Percentiles rank a stretch among this genome's conserved stretches.
Conservation (phyloP, 1,140 invertebrate species). For the Tenebrio molitor region DNA sequence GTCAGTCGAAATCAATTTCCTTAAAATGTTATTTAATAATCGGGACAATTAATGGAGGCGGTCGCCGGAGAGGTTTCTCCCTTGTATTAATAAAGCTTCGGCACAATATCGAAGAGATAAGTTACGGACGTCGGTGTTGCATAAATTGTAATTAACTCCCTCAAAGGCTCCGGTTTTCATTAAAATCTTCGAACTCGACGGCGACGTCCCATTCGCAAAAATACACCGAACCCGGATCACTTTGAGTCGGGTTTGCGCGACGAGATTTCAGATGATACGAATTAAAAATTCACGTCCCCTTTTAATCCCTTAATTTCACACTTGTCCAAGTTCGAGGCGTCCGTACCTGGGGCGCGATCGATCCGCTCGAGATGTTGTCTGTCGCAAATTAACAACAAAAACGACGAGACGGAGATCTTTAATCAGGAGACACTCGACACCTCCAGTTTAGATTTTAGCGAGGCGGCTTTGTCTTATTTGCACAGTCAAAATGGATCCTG, state of each 20-base stretch:
- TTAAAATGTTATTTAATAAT: constrained; percentile 10
- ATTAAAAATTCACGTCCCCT: not conserved
- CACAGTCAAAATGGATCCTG: not conserved
- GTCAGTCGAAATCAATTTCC: constrained; percentile 6
- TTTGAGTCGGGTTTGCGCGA: not conserved
- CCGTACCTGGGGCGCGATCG: no score
- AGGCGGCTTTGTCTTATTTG: not conserved
- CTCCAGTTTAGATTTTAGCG: no score
- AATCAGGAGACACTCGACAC: no score
- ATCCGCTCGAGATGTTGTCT: no score
- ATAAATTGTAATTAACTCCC: constrained; percentile 35
- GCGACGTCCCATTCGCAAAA: not conserved
- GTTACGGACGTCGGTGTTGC: constrained; percentile 12
- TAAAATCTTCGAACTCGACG: constrained; percentile 6
- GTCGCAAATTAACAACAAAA: no score
- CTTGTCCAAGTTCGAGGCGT: not conserved
- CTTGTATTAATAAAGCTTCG: constrained; percentile 20
- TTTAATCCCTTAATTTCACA: not conserved
- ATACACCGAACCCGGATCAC: not conserved
- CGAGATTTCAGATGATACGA: not conserved
- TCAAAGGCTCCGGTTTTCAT: constrained; percentile 19
- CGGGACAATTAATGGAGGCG: constrained; percentile 23
- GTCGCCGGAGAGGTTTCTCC: constrained; percentile 21
- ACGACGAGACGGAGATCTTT: no score
- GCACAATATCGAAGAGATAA: constrained; percentile 30